Evolutionary conservation across 1,140 invertebrate species (phyloP).

Genomic region (Drosophila eugracilis): DNA sequence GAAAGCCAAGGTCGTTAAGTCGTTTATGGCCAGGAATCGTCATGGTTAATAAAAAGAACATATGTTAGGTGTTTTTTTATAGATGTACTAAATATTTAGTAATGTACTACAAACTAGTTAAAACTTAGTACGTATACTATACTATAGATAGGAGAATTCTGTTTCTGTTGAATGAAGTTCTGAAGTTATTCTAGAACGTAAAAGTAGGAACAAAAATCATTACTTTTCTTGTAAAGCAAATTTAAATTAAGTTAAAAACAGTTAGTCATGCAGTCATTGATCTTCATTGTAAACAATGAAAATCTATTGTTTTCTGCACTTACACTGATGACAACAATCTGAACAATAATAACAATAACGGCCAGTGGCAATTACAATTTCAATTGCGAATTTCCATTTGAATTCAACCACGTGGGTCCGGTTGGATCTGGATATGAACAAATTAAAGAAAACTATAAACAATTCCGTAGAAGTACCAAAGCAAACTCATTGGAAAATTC

Average conservation of each 20-base stretch:
- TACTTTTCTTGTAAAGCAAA: no score
- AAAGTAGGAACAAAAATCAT: no score
- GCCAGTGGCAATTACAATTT: slow-evolving; percentile 29
- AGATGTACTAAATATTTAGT: no score
- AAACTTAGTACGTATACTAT: no score
- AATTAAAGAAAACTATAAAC: slow-evolving; percentile 15
- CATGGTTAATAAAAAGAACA: slow-evolving; percentile 2
- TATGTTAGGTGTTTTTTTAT: background rate
- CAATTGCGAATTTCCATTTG: slow-evolving; percentile 48
- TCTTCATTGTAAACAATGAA: slow-evolving; percentile 30
- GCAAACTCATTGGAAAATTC: slow-evolving; percentile 36
- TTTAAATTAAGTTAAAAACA: slow-evolving; percentile 4
- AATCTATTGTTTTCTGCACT: slow-evolving; percentile 11
- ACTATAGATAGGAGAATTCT: no score
- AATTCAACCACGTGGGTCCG: slow-evolving; percentile 8
- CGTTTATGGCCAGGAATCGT: background rate
- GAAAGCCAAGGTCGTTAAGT: background rate
- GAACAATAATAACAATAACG: slow-evolving; percentile 15
- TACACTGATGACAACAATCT: slow-evolving; percentile 5
- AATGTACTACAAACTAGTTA: no score
- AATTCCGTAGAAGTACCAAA: no score
- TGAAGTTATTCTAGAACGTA: no score
- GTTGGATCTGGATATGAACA: slow-evolving; percentile 10
- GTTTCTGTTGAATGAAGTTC: no score
- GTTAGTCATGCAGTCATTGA: slow-evolving; percentile 13